A percentile compares a stretch with the other conserved stretches of the same genome.
Conservation (phyloP, 1,140 invertebrate genomes). For the Druon quercuslanigerum region DNA sequence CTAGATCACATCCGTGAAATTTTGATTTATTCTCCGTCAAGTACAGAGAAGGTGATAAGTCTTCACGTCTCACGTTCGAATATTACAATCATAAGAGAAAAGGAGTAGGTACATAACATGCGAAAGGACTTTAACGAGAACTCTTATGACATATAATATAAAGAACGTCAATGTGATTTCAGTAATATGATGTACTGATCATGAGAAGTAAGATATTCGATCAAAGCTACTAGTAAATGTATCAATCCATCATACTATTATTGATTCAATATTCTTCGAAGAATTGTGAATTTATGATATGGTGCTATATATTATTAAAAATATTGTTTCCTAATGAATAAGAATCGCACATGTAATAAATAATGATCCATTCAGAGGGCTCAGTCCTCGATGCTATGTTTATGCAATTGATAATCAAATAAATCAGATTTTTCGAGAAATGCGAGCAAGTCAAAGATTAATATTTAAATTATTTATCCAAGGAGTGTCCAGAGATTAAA, state of each 20-base stretch:
- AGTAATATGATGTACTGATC: background rate
- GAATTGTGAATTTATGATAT: too few species aligned
- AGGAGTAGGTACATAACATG: slow-evolving; percentile 3
- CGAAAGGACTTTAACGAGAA: slow-evolving; percentile 12
- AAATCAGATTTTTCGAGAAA: background rate
- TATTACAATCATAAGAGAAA: slow-evolving; percentile 35
- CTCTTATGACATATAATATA: slow-evolving; percentile 12
- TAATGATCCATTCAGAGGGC: too few species aligned
- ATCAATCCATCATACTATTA: slow-evolving; percentile 7
- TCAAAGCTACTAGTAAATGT: background rate
- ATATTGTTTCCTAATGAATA: too few species aligned
- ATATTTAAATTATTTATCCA: background rate
- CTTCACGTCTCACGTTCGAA: slow-evolving; percentile 29
- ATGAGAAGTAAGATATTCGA: background rate
- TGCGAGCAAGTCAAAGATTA: background rate
- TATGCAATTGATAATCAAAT: background rate
- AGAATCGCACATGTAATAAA: too few species aligned
- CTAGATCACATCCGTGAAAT: slow-evolving; percentile 36
- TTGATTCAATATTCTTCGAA: background rate
- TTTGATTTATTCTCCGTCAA: slow-evolving; percentile 38
- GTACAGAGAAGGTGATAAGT: slow-evolving; percentile 3
- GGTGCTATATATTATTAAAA: too few species aligned
- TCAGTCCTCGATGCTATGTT: background rate
- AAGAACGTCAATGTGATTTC: slow-evolving; percentile 10
- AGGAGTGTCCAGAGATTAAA: background rate